A percentile compares a stretch with the other conserved stretches of the same genome.
Evolutionary conservation across 2,797 vertebrate species (phyloP).

Genomic region (Lepidocolaptes lacrymiger): DNA sequence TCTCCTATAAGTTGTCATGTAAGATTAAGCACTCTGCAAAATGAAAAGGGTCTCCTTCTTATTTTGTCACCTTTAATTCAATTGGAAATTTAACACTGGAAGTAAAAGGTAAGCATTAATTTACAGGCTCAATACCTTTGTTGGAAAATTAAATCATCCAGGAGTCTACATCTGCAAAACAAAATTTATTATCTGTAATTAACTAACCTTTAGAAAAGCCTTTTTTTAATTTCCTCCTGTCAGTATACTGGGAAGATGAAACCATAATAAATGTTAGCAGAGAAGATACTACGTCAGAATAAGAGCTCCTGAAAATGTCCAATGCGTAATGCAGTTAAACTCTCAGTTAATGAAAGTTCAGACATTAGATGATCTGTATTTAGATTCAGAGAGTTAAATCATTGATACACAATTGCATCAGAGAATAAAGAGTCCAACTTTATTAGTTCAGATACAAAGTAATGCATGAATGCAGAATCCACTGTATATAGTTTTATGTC

Average conservation of each 20-base stretch:
- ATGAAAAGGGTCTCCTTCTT: constrained; percentile 17
- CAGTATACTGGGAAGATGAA: constrained; percentile 41
- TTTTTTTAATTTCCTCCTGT: constrained; percentile 66
- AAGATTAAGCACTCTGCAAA: not conserved
- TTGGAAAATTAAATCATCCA: constrained; percentile 68
- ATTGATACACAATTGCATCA: not conserved
- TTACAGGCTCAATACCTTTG: constrained; percentile 28
- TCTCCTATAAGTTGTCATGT: not conserved
- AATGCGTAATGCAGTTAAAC: not conserved
- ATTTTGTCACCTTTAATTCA: constrained; percentile 51
- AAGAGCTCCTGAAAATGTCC: not conserved
- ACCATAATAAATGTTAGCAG: constrained; percentile 32
- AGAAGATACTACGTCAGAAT: not conserved
- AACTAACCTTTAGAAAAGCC: constrained; percentile 71
- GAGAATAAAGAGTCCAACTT: not conserved
- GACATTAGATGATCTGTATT: not conserved
- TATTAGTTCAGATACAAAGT: not conserved
- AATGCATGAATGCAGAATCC: not conserved
- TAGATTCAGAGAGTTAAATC: constrained; percentile 36
- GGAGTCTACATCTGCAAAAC: constrained; percentile 52
- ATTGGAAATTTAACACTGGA: constrained; percentile 51
- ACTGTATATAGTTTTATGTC: not conserved
- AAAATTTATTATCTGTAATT: constrained; percentile 74
- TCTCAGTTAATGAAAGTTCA: constrained; percentile 46
- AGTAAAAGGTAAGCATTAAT: constrained; percentile 64